Percentiles rank a stretch among this genome's conserved stretches.
Conservation (phyloP, 2,797 vertebrate genomes). For the Esox masquinongy region DNA sequence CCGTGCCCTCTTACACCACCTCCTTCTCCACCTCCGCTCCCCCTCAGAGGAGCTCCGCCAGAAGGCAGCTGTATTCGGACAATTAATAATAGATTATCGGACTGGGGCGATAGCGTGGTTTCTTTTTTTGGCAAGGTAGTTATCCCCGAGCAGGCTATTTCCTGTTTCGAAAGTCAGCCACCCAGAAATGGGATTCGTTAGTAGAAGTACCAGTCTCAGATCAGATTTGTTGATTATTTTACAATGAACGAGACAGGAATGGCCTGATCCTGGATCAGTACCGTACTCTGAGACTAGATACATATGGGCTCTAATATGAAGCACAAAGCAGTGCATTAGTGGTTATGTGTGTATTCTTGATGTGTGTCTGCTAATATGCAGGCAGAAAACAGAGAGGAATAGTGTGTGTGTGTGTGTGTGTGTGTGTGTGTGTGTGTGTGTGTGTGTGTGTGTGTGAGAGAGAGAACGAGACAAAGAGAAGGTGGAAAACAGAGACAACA, state of each 20-base stretch:
- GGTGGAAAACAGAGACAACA: not conserved
- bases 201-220: not conserved
- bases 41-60: not conserved
- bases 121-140: not conserved
- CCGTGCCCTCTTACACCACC: not conserved
- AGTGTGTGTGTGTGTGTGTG: not conserved
- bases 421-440: too few relatives aligned
- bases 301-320: not conserved
- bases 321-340: not conserved
- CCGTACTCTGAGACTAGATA: not conserved
- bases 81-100: conserved; percentile 57
- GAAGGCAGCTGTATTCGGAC: conserved; percentile 8
- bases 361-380: not conserved
- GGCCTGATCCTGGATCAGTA: not conserved
- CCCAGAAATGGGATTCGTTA: not conserved
- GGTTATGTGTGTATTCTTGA: not conserved
- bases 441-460: too few relatives aligned
- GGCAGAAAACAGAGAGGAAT: not conserved
- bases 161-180: not conserved
- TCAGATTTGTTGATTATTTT: not conserved
- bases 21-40: not conserved
- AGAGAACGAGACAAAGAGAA: not conserved
- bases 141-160: not conserved
- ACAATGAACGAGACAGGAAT: not conserved
- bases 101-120: conserved; percentile 34